Base-by-base conservation (phyloP, 1,140 invertebrate species). In the Ditylenchus dipsaci region DNA sequence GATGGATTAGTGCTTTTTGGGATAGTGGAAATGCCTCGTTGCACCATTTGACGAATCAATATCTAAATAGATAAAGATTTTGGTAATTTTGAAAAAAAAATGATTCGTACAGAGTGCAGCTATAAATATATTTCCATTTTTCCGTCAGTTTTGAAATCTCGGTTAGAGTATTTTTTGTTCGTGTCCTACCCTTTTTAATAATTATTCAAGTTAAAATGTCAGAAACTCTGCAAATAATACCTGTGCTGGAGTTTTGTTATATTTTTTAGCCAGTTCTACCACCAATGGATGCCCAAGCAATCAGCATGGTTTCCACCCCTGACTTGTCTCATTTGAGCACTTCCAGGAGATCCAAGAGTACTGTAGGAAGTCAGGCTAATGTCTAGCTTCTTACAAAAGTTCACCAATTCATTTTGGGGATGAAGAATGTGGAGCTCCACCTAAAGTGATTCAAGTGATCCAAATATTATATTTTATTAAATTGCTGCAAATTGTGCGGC, bases 321-420 rank as follows among this genome's bases (percentile, higher is more conserved):
- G 21, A 53, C 53, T 21, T 23, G 15, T 26, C 27, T 17, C 1
- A 45, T 23, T 7, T 27, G 23, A 49, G 33, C 17, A 67, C 27
- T 9, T 19, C 81, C 82, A 29, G 83, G 84, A 9, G 81, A 78
- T 21, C 84, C 84, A 0, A 84, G 59, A 19, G 84, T 76, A 30
- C 30, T 60, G 19, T 84, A 84, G 1, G 84, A 83, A 26, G 82
- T 84, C 9, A 84, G 27, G 5, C 49, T 43, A 17, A 85, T 78
- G 7, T 73, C 75, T 27, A 79, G 59, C 19, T 70, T 69, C 49
- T 77, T 76, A 73, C 83, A 84, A 56, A 67, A 57, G 0, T 68
- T 53, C 21, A 79, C 13, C 49, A 76, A 21, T 15, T 76, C 70
- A 45, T 79, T 61, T 38, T 76, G 73, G 19, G 69, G 73, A 19